A percentile compares a stretch with the other conserved stretches of the same genome.
phyloP scores from a whole-genome alignment of 2,113 vertebrate species.

The Pyrgilauda ruficollis region DNA sequence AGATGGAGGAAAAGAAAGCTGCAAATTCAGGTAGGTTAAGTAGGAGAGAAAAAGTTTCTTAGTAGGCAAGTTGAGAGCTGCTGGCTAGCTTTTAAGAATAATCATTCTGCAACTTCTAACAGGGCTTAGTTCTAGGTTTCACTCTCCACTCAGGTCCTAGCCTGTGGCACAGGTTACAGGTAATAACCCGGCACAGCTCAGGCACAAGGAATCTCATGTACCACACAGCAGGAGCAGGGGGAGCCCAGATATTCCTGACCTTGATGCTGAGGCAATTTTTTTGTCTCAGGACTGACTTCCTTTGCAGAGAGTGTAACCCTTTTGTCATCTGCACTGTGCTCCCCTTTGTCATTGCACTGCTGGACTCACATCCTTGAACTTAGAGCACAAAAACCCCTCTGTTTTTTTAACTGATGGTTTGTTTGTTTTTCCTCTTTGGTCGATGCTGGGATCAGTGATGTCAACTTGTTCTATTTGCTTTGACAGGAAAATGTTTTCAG shows the following conservation, averaged over 20 bases:
- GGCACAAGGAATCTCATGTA: neutral
- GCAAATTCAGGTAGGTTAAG: neutral
- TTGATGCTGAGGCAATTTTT: neutral
- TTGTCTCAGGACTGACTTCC: neutral
- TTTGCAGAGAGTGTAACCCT: neutral
- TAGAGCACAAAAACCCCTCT: neutral
- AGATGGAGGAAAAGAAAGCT: neutral
- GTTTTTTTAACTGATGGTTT: constrained; percentile 60
- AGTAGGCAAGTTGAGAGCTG: neutral
- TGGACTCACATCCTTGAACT: constrained; percentile 59
- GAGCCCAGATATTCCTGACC: neutral
- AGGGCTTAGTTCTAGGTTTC: neutral
- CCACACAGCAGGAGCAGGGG: neutral
- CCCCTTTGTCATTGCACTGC: constrained; percentile 49
- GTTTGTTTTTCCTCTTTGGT: constrained; percentile 60
- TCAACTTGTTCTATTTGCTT: constrained; percentile 63
- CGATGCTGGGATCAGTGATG: constrained; percentile 65
- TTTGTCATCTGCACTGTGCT: neutral
- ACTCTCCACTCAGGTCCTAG: neutral
- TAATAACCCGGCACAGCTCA: neutral
- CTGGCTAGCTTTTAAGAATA: neutral
- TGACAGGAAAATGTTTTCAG: constrained; percentile 72
- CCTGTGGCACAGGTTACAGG: neutral
- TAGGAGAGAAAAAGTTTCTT: neutral
- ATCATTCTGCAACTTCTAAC: neutral